These are phyloP conservation scores for Caenorhabditis angaria DNA, from an alignment of 2,888 invertebrate genomes.

Conservation along the genomic window DNA sequence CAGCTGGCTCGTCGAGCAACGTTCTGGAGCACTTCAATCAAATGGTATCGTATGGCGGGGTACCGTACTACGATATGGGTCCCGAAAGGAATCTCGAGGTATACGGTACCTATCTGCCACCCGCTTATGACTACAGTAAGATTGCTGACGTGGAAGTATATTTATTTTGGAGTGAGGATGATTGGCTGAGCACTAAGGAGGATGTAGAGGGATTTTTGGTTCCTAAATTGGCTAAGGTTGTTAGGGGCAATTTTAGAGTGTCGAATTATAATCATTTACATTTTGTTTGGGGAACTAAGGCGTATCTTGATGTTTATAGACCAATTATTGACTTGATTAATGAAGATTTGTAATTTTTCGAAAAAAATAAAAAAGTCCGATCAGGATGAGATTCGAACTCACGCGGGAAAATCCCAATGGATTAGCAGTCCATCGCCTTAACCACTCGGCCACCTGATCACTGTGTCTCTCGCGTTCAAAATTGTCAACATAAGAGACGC, in stretches of 20 bases:
- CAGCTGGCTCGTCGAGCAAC: constrained; percentile 74
- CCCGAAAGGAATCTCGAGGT: constrained; percentile 42
- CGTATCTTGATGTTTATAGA: constrained; percentile 47
- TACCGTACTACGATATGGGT: constrained; percentile 48
- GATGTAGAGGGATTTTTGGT: constrained; percentile 32
- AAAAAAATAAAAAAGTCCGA: constrained; percentile 8
- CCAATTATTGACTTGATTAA: constrained; percentile 33
- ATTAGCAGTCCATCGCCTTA: constrained; percentile 73
- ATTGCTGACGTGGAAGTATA: constrained; percentile 43
- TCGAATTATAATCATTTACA: constrained; percentile 58
- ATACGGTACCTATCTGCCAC: constrained; percentile 48
- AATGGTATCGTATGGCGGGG: constrained; percentile 49
- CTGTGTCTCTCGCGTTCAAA: neutral
- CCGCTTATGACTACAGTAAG: constrained; percentile 49
- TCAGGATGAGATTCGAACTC: constrained; percentile 63
- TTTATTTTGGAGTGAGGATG: constrained; percentile 59
- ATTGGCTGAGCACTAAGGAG: constrained; percentile 51
- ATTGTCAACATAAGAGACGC: neutral
- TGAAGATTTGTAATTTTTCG: neutral
- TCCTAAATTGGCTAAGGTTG: constrained; percentile 31
- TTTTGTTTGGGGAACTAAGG: constrained; percentile 59
- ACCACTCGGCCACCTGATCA: constrained; percentile 72
- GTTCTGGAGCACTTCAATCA: constrained; percentile 75
- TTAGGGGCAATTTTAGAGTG: constrained; percentile 20
- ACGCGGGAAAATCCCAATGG: constrained; percentile 70